phyloP scores from a whole-genome alignment of 2,797 vertebrate species.

The Catharus ustulatus region DNA sequence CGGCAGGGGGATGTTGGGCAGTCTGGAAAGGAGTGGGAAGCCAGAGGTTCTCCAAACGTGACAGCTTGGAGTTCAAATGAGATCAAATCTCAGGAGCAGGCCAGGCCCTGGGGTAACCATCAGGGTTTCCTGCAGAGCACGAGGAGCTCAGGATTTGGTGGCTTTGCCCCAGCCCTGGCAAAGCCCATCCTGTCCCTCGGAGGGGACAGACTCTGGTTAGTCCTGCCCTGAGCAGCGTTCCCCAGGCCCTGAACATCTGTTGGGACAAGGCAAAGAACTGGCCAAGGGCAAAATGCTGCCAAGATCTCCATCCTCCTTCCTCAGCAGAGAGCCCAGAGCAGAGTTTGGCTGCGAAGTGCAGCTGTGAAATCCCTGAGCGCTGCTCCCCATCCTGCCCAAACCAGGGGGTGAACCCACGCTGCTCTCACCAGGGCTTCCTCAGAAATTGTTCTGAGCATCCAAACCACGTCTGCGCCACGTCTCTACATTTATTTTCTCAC shows the following conservation, averaged over 20 bases:
- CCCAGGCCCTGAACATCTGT: neutral
- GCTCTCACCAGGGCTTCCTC: neutral
- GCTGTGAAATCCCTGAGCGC: neutral
- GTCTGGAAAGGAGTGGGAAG: neutral
- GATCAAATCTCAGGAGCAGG: neutral
- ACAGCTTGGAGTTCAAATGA: neutral
- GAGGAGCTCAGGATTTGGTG: neutral
- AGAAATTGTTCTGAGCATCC: neutral
- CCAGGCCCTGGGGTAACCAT: neutral
- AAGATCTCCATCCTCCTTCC: neutral
- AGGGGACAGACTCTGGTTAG: no score
- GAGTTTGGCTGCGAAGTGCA: neutral
- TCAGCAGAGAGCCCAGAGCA: neutral
- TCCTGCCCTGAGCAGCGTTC: neutral
- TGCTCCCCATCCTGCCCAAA: neutral
- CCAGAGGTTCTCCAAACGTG: neutral
- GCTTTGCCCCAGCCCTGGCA: neutral
- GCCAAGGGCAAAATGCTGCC: neutral
- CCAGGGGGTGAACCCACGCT: fast-evolving
- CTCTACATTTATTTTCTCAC: neutral
- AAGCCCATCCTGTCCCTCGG: neutral
- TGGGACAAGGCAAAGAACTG: neutral
- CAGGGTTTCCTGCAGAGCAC: neutral
- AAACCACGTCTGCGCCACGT: neutral
- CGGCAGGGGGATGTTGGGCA: neutral